Evolutionary conservation across 2,797 vertebrate species (phyloP).

Genomic region (Etheostoma perlongum): DNA sequence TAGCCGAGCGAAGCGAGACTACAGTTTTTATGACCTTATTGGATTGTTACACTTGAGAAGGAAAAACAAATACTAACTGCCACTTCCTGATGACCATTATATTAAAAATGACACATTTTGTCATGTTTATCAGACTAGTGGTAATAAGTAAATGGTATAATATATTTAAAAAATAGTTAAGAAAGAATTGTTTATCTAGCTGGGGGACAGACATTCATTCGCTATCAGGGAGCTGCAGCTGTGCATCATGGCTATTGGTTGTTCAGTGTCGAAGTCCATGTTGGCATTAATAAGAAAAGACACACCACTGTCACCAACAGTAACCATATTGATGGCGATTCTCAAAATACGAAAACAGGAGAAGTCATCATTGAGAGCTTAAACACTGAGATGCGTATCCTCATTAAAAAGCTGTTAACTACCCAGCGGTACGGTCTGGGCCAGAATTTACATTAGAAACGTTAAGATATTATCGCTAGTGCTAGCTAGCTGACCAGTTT

Average conservation of each 20-base stretch:
- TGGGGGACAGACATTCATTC: neutral
- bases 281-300: neutral
- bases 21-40: neutral
- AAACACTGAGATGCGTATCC: neutral
- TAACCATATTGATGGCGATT: neutral
- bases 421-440: constrained; percentile 2
- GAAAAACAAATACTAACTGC: neutral
- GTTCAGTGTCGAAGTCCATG: neutral
- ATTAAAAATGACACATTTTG: neutral
- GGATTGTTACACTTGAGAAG: neutral
- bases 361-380: neutral
- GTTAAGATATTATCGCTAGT: constrained; percentile 1
- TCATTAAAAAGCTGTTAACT: neutral
- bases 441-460: constrained; percentile 19
- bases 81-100: neutral
- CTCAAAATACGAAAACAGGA: neutral
- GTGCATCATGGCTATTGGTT: neutral
- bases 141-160: too few species aligned
- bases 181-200: neutral
- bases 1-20: too few species aligned
- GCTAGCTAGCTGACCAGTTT: neutral
- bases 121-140: neutral
- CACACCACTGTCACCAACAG: neutral
- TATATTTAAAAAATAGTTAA: too few species aligned
- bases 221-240: constrained; percentile 10